Conservation (phyloP, 2,113 vertebrate species). For the Gasterosteus aculeatus region DNA sequence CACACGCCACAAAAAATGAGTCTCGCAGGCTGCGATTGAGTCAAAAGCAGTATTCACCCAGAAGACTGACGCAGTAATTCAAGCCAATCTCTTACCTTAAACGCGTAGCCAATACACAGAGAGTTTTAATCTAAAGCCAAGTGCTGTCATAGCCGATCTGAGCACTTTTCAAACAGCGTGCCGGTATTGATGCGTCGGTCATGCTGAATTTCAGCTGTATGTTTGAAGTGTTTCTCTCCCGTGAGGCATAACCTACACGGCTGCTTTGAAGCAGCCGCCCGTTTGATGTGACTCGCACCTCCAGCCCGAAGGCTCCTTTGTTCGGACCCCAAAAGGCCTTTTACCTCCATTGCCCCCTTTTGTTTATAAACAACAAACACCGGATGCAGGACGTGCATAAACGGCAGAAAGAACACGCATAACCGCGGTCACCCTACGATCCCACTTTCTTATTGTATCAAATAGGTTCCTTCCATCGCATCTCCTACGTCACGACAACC, state of each 20-base stretch:
- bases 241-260: constrained; percentile 46
- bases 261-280: constrained; percentile 62
- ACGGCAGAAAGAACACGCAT: neutral
- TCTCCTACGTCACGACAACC: constrained; percentile 35
- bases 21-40: constrained; percentile 8
- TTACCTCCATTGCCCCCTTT: constrained; percentile 33
- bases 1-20: constrained; percentile 3
- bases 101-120: neutral
- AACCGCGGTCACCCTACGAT: neutral
- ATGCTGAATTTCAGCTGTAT: constrained; percentile 39
- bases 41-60: constrained; percentile 1
- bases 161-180: constrained; percentile 6
- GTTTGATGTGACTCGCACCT: constrained; percentile 68
- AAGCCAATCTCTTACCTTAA: constrained; percentile 22
- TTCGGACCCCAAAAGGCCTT: constrained; percentile 45
- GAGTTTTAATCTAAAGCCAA: constrained; percentile 10
- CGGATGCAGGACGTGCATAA: constrained; percentile 18
- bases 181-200: constrained; percentile 37
- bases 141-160: neutral
- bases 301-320: constrained; percentile 48
- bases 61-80: neutral
- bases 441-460: neutral
- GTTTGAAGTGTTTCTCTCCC: constrained; percentile 56
- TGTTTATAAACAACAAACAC: constrained; percentile 18
- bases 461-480: constrained; percentile 1